Base-by-base conservation (phyloP, 2,797 vertebrate genomes). In the Anolis apletophallus region DNA sequence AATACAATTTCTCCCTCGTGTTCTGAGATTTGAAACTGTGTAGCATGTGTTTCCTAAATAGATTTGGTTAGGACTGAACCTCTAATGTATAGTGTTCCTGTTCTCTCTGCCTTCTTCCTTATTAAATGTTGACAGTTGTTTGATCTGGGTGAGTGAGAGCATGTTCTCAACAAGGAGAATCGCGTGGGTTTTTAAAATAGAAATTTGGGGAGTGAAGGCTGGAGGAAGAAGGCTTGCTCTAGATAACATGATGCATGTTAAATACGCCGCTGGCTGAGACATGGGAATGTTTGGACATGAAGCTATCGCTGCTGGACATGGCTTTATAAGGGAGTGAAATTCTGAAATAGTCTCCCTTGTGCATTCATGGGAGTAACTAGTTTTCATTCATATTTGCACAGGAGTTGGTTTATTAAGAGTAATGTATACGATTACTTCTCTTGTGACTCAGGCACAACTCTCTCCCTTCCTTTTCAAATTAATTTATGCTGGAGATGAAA, bases 241-340 rank as follows among this genome's bases (percentile, higher is more conserved):
- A 67, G 67, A 87, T 72, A 72, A 83, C 67, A 71, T 64, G 40
- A 36, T 64, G 68, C 17, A 54, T 84, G 40, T 73, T 76, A 68
- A 82, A 80, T 78, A n/a, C 46, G 21, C 29, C 40, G 34, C 32
- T 81, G 80, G 10, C 50, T n/a, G 57, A 79, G 82, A 87, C 86
- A 73, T 55, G 68, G 57, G 75, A 87, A 80, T 84, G 75, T 80
- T 87, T 80, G 81, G 55, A 64, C 19, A 55, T 55, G 68, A 73
- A 67, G 19, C 61, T 83, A 40, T 72, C 79, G 57, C 68, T 59
- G 74, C 68, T 80, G 86, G 69, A 80, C 68, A 74, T 84, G 86
- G 69, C 86, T 87, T 87, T 87, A 87, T 87, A 87, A 87, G 86
- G 84, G 81, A 87, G 75, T 87, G 46, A 80, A 79, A 74, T 83